Evolutionary conservation across 2,113 vertebrate genomes (phyloP).

Genomic region (Thryonomys swinderianus): DNA sequence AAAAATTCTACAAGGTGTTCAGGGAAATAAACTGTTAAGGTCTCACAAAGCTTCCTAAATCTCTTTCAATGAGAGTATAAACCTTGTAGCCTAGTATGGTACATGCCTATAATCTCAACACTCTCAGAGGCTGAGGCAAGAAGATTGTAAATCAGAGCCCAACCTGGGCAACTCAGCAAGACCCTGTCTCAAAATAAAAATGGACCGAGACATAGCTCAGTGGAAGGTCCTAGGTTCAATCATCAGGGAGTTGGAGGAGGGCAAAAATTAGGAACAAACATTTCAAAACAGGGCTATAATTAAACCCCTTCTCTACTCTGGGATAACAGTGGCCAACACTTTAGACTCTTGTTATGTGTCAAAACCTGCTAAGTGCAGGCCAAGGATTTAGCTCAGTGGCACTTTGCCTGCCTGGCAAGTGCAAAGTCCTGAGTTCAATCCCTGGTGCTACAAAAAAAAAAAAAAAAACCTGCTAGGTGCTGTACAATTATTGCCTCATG

Average conservation of each 20-base stretch:
- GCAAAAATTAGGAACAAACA: slow-evolving; percentile 32
- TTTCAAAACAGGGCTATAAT: slow-evolving; percentile 26
- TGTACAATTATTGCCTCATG: neutral
- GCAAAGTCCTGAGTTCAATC: too few relatives aligned
- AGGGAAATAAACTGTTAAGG: slow-evolving; percentile 3
- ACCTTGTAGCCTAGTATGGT: neutral
- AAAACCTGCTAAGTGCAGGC: slow-evolving; percentile 11
- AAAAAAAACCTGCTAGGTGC: neutral
- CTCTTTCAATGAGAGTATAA: neutral
- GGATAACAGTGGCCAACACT: slow-evolving; percentile 4
- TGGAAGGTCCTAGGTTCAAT: neutral
- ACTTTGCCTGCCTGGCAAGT: too few relatives aligned
- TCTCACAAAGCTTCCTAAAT: neutral
- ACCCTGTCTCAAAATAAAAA: neutral
- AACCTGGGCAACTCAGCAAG: neutral
- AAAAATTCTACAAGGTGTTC: neutral
- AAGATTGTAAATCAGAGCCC: neutral
- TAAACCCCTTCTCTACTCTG: slow-evolving; percentile 26
- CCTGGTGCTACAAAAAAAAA: too few relatives aligned
- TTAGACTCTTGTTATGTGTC: slow-evolving; percentile 1
- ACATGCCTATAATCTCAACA: neutral
- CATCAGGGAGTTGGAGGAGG: neutral
- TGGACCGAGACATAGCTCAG: neutral
- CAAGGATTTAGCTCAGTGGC: too few relatives aligned
- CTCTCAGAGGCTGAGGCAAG: neutral